Evolutionary conservation across 2,113 vertebrate species (phyloP), one percentile per base, ranked within the genome.

Genomic region (Peromyscus leucopus): DNA sequence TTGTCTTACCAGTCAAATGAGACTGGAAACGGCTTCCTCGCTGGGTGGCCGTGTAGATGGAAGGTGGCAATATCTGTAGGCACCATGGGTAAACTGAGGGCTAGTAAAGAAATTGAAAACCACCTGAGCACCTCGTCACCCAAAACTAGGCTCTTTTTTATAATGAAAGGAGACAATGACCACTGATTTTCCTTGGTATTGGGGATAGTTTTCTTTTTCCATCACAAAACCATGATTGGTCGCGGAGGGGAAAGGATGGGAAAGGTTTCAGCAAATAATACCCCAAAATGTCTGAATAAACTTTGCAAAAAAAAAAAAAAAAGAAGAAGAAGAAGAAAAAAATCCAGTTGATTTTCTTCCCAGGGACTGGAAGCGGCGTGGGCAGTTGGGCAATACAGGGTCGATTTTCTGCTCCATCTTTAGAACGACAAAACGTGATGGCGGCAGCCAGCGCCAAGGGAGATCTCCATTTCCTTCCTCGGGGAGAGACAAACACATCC

Each of bases 331-430:
- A n/a, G n/a, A n/a, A n/a, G n/a, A n/a, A n/a, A 46, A 26, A 24
- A 76, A 7, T 85, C 89, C 89, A 84, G 84, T 42, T 51, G 69
- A n/a, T 83, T 90, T 89, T 83, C 90, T 89, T 95, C 95, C 76
- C 7, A 2, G 91, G 89, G 72, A 79, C 97, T 96, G 96, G 92
- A 93, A 94, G 67, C 63, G 92, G 83, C 9, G 0, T 1, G 82
- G 86, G 61, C 92, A 89, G 80, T 91, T 94, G 90, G 82, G 97
- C 96, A 86, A 96, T 5, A 74, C 67, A 19, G 87, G 83, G 13
- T 55, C 28, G 11, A 95, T 97, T 94, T 97, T 95, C 96, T 91
- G 95, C 92, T 89, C 96, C 67, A 65, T 96, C 95, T 92, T 93
- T 85, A 69, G 84, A 63, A 74, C 31, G 5, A 91, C 75, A 90